Base-by-base conservation (phyloP, 2,888 invertebrate genomes). In the Gandaritis pyraliata region DNA sequence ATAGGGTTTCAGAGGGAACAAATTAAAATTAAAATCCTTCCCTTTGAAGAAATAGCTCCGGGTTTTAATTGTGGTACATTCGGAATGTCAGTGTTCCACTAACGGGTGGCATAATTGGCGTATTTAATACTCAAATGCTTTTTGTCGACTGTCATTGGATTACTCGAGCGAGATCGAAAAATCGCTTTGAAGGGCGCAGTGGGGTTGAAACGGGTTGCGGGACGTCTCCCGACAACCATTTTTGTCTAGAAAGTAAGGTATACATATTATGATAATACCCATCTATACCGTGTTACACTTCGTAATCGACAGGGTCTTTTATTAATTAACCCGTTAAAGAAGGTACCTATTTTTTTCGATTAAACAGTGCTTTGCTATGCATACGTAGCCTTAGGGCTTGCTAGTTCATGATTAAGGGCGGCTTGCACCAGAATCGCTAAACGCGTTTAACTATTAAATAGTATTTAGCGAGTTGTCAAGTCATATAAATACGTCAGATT, bases 1-100 rank as follows among this genome's bases (percentile, higher is more conserved):
- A 65, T 66, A 54, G 58, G 63, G 46, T 33, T 50, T 70, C 66
- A 71, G 72, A 80, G 80, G 82, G 81, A 60, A 75, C 76, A 81
- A 83, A 79, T 85, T 89, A 79, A 87, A 89, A 89, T 89, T 88
- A 87, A 88, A 89, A 83, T 71, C 80, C 72, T 74, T 83, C 85
- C 85, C 82, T 82, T 77, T 86, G 83, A 85, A 86, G 87, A 85
- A 86, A 81, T 75, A 74, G 69, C 74, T 68, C 72, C 72, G 75
- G 81, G 84, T 77, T 87, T 83, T 87, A 87, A 89, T 89, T 87
- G 84, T 86, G 82, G 84, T 83, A 83, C 82, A 78, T 80, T 82
- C 72, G 69, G 78, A 81, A 75, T 82, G 83, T 82, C 76, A 81
- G 79, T 78, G 76, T 74, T 77, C 73, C 73, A 70, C 66, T 81